Evolutionary conservation across 2,797 vertebrate species (phyloP).

Genomic region (Aeoliscus strigatus): DNA sequence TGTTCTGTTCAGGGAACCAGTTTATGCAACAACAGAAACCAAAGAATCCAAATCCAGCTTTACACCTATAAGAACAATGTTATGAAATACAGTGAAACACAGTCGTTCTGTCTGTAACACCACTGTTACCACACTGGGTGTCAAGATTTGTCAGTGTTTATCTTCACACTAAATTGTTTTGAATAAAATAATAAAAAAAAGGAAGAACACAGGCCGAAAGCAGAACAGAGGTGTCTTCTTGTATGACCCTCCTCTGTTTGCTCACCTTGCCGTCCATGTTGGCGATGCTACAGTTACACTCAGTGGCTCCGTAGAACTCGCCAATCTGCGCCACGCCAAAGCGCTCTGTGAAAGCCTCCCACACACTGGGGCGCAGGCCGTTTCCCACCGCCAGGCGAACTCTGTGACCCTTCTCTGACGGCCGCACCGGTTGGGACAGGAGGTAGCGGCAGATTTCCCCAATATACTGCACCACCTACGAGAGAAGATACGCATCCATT

Average conservation of each 20-base stretch:
- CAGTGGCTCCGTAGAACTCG: constrained; percentile 93
- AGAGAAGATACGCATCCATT: background rate
- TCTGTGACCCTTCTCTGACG: constrained; percentile 75
- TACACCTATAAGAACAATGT: too few species aligned
- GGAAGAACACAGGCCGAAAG: too few species aligned
- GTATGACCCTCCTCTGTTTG: background rate
- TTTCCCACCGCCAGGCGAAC: constrained; percentile 89
- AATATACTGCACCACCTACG: constrained; percentile 91
- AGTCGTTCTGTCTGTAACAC: too few species aligned
- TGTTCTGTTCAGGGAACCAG: too few species aligned
- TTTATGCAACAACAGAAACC: too few species aligned
- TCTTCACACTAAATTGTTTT: too few species aligned
- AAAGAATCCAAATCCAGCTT: too few species aligned
- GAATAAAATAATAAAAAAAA: too few species aligned
- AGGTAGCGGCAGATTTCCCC: constrained; percentile 94
- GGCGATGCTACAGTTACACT: constrained; percentile 94
- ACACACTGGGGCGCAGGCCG: constrained; percentile 84
- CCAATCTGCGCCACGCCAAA: constrained; percentile 83
- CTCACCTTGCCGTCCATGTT: constrained; percentile 91
- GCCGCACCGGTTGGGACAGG: constrained; percentile 80
- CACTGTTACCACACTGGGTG: too few species aligned
- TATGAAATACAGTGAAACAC: too few species aligned
- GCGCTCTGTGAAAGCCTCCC: constrained; percentile 86
- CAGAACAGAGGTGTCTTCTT: too few species aligned
- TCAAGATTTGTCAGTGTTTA: too few species aligned